Evolutionary conservation across 2,797 vertebrate genomes (phyloP).

Genomic region (Strix occidentalis): DNA sequence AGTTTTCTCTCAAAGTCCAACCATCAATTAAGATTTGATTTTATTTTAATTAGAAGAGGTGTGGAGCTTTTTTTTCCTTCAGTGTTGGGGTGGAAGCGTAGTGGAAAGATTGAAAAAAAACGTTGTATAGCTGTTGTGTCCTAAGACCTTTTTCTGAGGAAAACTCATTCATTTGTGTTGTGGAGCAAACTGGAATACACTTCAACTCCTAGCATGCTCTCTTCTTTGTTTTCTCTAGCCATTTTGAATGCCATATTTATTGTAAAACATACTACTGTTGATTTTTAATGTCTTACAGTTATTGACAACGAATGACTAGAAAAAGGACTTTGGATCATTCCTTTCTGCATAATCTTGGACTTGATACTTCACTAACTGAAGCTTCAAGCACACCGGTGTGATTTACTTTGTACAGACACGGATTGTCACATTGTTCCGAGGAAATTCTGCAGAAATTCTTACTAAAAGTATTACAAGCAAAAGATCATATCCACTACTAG

Average conservation of each 20-base stretch:
- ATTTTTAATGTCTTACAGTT: neutral
- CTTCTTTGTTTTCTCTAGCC: neutral
- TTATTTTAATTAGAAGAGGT: neutral
- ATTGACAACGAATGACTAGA: neutral
- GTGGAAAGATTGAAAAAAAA: neutral
- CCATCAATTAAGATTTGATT: neutral
- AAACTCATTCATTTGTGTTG: neutral
- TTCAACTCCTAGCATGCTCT: neutral
- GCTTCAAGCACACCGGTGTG: neutral
- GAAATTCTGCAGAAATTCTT: neutral
- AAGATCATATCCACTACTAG: neutral
- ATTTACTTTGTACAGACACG: neutral
- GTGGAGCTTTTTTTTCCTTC: neutral
- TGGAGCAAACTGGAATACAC: neutral
- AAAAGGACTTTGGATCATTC: neutral
- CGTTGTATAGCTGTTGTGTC: accelerated
- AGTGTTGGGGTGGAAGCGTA: neutral
- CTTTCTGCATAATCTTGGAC: neutral
- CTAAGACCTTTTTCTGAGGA: neutral
- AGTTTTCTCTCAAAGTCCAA: neutral
- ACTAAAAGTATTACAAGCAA: neutral
- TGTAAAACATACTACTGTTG: neutral
- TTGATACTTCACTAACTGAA: neutral
- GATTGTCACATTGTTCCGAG: neutral
- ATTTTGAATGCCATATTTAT: neutral